Conservation (phyloP, 2,888 invertebrate species). For the Lochmaea capreae region DNA sequence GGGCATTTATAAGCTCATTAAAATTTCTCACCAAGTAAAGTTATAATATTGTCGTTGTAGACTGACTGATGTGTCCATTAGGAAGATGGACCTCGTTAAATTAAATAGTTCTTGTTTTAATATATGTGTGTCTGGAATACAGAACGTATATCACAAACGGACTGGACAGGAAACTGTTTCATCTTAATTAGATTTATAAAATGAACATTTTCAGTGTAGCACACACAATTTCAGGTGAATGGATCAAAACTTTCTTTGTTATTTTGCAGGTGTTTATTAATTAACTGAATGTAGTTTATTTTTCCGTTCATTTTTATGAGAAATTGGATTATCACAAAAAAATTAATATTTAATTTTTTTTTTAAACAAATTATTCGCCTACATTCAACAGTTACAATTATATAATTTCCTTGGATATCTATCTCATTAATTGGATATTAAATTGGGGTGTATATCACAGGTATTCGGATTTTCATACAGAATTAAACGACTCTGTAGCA, state of each 20-base stretch:
- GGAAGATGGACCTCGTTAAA: not conserved
- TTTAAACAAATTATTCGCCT: no score
- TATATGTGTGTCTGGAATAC: not conserved
- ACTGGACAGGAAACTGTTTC: not conserved
- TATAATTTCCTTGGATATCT: no score
- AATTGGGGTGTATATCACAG: no score
- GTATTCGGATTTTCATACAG: no score
- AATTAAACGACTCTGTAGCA: no score
- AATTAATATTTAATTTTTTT: no score
- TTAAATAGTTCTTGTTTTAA: not conserved
- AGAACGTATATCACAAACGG: not conserved
- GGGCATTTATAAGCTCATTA: not conserved
- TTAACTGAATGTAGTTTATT: not conserved
- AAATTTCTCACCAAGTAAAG: not conserved
- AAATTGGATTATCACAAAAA: no score
- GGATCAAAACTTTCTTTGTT: not conserved
- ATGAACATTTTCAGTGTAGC: not conserved
- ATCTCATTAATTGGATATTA: no score
- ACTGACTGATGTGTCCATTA: not conserved
- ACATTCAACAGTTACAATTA: no score
- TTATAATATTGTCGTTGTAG: slow-evolving; percentile 1
- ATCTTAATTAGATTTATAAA: not conserved
- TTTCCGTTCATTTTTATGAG: not conserved
- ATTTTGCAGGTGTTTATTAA: not conserved
- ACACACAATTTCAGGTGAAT: not conserved